phyloP scores from a whole-genome alignment of 2,113 vertebrate species.

The Sander lucioperca region DNA sequence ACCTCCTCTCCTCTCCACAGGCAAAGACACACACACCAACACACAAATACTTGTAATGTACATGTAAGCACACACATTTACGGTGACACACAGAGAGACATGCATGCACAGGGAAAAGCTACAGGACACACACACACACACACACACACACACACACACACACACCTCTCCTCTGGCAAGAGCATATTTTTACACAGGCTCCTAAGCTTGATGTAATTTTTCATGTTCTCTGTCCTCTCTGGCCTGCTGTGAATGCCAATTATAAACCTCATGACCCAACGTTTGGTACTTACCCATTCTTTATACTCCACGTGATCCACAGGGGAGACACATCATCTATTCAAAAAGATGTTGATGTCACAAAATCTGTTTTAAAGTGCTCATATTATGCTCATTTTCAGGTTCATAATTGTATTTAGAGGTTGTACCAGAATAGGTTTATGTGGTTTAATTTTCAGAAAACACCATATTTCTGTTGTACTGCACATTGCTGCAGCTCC shows the following conservation, averaged over 20 bases:
- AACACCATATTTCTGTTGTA: no score
- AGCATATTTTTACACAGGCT: constrained; percentile 63
- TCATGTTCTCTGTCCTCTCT: constrained; percentile 57
- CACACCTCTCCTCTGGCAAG: constrained; percentile 72
- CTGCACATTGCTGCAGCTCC: no score
- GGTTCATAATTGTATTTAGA: no score
- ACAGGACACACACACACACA: constrained; percentile 35
- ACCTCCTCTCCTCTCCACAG: constrained; percentile 72
- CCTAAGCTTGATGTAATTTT: constrained; percentile 55
- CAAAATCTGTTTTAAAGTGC: background rate
- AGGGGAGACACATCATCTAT: background rate
- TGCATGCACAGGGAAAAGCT: constrained; percentile 16
- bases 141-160: constrained; percentile 41
- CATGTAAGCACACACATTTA: constrained; percentile 39
- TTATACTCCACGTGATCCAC: background rate
- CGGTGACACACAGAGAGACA: constrained; percentile 7
- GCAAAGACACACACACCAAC: constrained; percentile 57
- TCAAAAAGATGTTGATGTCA: background rate
- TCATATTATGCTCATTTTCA: no score
- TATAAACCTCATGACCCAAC: constrained; percentile 45
- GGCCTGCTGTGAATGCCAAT: constrained; percentile 57
- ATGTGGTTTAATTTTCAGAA: no score
- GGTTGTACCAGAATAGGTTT: no score
- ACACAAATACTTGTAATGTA: constrained; percentile 27
- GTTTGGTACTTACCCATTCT: constrained; percentile 33